phyloP scores from a whole-genome alignment of 2,797 vertebrate species.

The Macropus fuliginosus region DNA sequence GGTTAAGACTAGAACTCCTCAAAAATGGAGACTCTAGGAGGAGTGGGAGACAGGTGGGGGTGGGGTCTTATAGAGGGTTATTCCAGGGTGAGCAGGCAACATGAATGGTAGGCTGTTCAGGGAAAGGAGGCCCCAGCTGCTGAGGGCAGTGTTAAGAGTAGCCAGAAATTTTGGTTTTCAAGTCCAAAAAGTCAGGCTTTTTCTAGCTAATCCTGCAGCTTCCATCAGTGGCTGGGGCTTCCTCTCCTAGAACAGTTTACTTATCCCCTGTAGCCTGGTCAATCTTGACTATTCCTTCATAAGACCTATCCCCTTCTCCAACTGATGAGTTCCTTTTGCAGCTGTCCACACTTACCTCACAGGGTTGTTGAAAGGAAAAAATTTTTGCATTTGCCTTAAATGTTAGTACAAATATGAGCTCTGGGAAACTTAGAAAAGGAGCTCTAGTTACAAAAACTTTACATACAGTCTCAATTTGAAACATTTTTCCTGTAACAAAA shows the following conservation, averaged over 20 bases:
- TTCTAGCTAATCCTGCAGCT: neutral
- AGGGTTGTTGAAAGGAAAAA: neutral
- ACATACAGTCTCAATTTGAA: neutral
- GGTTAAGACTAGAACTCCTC: neutral
- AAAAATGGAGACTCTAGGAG: neutral
- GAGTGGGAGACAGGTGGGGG: neutral
- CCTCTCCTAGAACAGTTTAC: neutral
- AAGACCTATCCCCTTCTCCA: neutral
- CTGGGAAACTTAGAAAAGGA: neutral
- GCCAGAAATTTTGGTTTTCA: neutral
- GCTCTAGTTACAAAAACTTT: neutral
- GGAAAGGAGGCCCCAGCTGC: neutral
- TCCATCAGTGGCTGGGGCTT: neutral
- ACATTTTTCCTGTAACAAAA: neutral
- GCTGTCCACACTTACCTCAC: neutral
- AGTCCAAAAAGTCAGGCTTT: neutral
- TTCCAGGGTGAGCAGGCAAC: neutral
- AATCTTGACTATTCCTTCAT: neutral
- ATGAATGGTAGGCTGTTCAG: neutral
- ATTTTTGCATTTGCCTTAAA: neutral
- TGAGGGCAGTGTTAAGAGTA: neutral
- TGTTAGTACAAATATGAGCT: neutral
- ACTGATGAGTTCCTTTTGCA: neutral
- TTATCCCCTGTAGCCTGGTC: neutral
- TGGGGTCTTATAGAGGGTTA: neutral